Evolutionary conservation across 2,113 vertebrate genomes (phyloP).

Genomic region (Hiodon alosoides): DNA sequence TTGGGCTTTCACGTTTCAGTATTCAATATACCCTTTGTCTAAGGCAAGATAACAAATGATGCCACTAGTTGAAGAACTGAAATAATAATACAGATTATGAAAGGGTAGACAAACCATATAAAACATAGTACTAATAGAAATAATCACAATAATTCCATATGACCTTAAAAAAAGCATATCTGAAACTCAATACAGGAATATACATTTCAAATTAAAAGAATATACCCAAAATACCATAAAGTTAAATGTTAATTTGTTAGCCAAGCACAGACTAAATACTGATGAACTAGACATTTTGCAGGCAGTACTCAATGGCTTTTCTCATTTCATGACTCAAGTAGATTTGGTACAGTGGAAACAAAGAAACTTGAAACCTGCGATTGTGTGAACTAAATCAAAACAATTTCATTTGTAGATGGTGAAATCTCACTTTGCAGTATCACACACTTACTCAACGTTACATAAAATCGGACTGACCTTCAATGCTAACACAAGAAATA

Average conservation of each 20-base stretch:
- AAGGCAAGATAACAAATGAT: constrained; percentile 19
- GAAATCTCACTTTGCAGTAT: not conserved
- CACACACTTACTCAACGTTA: not conserved
- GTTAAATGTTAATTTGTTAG: constrained; percentile 34
- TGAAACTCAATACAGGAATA: constrained; percentile 37
- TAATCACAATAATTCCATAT: constrained; percentile 24
- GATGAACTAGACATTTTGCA: constrained; percentile 55
- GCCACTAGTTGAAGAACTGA: constrained; percentile 21
- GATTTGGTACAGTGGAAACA: constrained; percentile 62
- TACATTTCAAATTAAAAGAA: constrained; percentile 30
- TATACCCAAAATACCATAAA: constrained; percentile 42
- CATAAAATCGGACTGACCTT: not conserved
- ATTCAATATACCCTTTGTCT: constrained; percentile 2
- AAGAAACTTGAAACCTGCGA: constrained; percentile 19
- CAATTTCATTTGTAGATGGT: not conserved
- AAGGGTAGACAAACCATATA: constrained; percentile 18
- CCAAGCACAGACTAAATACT: constrained; percentile 49
- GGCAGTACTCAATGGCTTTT: constrained; percentile 62
- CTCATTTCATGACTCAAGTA: constrained; percentile 66
- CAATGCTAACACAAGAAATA: not conserved
- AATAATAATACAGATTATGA: not conserved
- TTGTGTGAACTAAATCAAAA: not conserved
- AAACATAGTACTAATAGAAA: constrained; percentile 27
- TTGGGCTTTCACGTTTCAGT: constrained; percentile 18
- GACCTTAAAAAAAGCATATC: constrained; percentile 44